A percentile compares a stretch with the other conserved stretches of the same genome.
Evolutionary conservation across 1,140 invertebrate species (phyloP).

Genomic region (Alviniconcha marisindica): DNA sequence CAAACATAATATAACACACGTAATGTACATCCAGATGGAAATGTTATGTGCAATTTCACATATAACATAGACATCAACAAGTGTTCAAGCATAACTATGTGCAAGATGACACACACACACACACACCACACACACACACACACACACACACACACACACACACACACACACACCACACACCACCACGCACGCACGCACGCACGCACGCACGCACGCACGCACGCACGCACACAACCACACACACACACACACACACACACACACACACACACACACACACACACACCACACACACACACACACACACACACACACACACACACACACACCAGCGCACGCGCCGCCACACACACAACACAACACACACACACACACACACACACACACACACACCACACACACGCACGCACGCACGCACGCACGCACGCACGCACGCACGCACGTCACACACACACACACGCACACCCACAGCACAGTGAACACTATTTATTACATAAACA

Average conservation of each 20-base stretch:
- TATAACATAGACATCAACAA: no score
- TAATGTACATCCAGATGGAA: no score
- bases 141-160: conserved; percentile 11
- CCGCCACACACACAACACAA: background rate
- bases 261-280: conserved; percentile 20
- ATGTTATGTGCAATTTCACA: no score
- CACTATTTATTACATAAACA: no score
- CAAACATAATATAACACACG: no score
- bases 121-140: background rate
- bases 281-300: conserved; percentile 1
- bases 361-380: conserved; percentile 4
- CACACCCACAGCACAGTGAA: background rate
- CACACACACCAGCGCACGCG: background rate
- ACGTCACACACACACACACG: background rate
- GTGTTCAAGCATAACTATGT: no score
- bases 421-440: background rate
- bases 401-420: conserved; percentile 4
- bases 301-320: conserved; percentile 7
- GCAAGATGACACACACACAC: background rate
- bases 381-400: conserved; percentile 6
- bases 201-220: conserved; percentile 4
- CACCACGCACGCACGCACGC: background rate
- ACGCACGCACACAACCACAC: background rate
- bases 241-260: background rate
- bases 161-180: conserved; percentile 26